Evolutionary conservation across 2,888 invertebrate genomes (phyloP), one percentile per base, ranked within the genome.

Genomic region (Mechanitis messenoides): DNA sequence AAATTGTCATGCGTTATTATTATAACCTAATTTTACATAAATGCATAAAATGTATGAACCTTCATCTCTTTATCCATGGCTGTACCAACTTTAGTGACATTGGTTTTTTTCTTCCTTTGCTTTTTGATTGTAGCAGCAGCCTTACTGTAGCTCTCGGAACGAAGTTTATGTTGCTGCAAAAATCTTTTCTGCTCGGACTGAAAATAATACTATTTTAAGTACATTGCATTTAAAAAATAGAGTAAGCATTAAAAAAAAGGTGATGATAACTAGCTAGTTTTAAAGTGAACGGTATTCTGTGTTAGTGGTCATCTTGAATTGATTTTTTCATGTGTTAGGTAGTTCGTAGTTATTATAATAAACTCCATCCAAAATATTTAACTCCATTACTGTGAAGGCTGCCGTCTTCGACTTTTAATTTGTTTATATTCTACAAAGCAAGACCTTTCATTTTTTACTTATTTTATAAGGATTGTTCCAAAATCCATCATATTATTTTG

Each of bases 171-270:
- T 87, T 97, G 97, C 83, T 97, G 96, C 68, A 96, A 87, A 84
- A 98, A 98, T 79, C 96, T 93, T 85, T 97, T 97, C 85, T 97
- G 97, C 83, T 97, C 97, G 69, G 95, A 95, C 95, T 96, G 90
- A 38, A 87, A 70, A 61, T 35, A 60, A 65, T 66, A 65, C 46
- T 35, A 11, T 53, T 53, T 33, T 35, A 28, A 45, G 28, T 47
- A 20, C 47, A n/a, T n/a, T 6, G 20, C 20, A 20, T 20, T 20
- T 20, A 20, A 20, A 20, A 20, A 20, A 20, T 47, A 35, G 4
- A 35, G 47, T n/a, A 20, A 47, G 20, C 6, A 47, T 6, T 20
- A 20, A 47, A n/a, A n/a, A 20, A 20, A 47, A 2, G 6, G 3
- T 56, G 33, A n/a, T 50, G 2, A 4, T 50, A 55, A 11, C 50